Conservation (phyloP, 64 coral and sea anemone genomes). For the Porites lutea region DNA sequence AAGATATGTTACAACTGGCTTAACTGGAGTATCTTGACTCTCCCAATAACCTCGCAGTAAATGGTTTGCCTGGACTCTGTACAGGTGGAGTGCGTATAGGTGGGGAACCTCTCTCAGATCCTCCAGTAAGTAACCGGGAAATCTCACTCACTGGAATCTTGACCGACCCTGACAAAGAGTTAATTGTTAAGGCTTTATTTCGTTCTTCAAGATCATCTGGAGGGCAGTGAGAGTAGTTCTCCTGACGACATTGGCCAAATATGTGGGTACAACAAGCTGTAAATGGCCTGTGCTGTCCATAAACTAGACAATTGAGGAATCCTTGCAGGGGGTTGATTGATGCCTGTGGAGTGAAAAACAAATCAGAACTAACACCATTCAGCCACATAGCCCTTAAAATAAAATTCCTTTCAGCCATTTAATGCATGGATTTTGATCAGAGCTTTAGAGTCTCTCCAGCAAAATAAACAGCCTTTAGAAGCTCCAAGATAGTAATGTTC, state of each 20-base stretch:
- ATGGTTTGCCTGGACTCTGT: background rate
- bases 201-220: background rate
- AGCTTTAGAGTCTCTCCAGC: no score
- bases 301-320: slow-evolving; percentile 87
- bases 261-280: slow-evolving; percentile 12
- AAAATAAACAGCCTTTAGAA: no score
- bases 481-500: no score
- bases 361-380: background rate
- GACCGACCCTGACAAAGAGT: background rate
- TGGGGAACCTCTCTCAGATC: background rate
- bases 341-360: slow-evolving; percentile 46
- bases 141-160: slow-evolving; percentile 35
- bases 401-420: background rate
- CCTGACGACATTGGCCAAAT: background rate
- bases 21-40: no score
- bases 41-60: background rate
- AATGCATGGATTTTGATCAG: no score
- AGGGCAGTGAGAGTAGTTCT: background rate
- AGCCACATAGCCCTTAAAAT: no score
- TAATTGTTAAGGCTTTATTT: background rate
- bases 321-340: slow-evolving; percentile 84
- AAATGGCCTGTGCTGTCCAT: slow-evolving; percentile 69
- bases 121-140: slow-evolving; percentile 10
- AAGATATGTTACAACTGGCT: no score
- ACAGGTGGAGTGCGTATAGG: background rate